These are phyloP conservation scores for Tolmerus cingulatus DNA, from an alignment of 2,888 invertebrate genomes.

Conservation along the genomic window DNA sequence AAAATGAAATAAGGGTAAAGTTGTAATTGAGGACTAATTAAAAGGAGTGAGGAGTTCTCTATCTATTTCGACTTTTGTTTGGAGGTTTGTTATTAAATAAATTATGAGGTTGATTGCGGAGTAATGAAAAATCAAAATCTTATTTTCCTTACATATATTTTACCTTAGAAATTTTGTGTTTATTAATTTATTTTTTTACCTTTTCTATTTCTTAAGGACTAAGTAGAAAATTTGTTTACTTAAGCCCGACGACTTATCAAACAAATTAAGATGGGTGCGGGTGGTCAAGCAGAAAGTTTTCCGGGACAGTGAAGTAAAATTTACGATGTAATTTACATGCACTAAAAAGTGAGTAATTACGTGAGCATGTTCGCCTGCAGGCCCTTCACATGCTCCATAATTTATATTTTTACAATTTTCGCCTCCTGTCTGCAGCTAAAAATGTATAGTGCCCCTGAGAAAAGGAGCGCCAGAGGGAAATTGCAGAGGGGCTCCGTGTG, in stretches of 20 bases:
- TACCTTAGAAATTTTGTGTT: no score
- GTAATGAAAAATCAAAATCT: no score
- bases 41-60: no score
- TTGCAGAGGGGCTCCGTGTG: not conserved
- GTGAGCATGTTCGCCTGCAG: not conserved
- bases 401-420: conserved; percentile 35
- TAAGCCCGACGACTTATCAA: not conserved
- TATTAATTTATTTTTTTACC: no score
- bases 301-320: not conserved
- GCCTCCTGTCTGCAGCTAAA: conserved; percentile 15
- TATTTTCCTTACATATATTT: no score
- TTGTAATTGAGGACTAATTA: no score
- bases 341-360: conserved; percentile 31
- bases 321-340: conserved; percentile 18
- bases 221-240: not conserved
- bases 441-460: conserved; percentile 15
- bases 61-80: no score
- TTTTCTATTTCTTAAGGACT: not conserved
- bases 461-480: conserved; percentile 16
- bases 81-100: no score
- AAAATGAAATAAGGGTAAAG: no score
- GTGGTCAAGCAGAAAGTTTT: not conserved
- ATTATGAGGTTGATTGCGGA: no score
- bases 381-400: conserved; percentile 11
- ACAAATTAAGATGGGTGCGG: not conserved